Evolutionary conservation across 1,140 invertebrate species (phyloP).

Genomic region (Bradysia coprophila): DNA sequence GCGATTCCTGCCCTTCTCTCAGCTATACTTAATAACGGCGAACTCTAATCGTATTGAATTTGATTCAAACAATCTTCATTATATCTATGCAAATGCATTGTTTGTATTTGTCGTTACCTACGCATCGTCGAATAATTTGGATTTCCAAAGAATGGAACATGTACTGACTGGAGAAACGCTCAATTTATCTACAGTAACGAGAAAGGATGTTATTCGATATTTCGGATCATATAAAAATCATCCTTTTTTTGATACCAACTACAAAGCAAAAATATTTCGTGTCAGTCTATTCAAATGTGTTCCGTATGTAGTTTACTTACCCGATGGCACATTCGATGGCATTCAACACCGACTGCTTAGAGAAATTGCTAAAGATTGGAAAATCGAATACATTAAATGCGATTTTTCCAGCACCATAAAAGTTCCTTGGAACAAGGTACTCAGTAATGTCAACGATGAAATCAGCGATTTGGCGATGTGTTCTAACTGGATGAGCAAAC

Average conservation of each 20-base stretch:
- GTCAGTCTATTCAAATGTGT: not conserved
- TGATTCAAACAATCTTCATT: no score
- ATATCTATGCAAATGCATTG: no score
- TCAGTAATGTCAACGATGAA: not conserved
- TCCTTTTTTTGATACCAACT: not conserved
- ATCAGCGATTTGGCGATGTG: not conserved
- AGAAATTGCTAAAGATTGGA: not conserved
- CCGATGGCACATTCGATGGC: not conserved
- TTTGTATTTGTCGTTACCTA: no score
- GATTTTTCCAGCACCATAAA: not conserved
- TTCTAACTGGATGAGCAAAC: not conserved
- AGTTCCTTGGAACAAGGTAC: not conserved
- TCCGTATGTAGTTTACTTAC: not conserved
- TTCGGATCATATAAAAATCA: not conserved
- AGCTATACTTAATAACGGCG: no score
- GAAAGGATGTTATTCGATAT: not conserved
- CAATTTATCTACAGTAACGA: not conserved
- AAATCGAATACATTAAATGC: not conserved
- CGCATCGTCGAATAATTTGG: no score
- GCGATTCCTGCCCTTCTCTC: no score
- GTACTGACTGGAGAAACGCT: not conserved
- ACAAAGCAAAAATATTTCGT: not conserved
- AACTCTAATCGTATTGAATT: no score
- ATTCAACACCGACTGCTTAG: not conserved
- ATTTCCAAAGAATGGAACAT: no score